phyloP scores from a whole-genome alignment of 2,888 invertebrate species.

The Epirrhoe tristata region DNA sequence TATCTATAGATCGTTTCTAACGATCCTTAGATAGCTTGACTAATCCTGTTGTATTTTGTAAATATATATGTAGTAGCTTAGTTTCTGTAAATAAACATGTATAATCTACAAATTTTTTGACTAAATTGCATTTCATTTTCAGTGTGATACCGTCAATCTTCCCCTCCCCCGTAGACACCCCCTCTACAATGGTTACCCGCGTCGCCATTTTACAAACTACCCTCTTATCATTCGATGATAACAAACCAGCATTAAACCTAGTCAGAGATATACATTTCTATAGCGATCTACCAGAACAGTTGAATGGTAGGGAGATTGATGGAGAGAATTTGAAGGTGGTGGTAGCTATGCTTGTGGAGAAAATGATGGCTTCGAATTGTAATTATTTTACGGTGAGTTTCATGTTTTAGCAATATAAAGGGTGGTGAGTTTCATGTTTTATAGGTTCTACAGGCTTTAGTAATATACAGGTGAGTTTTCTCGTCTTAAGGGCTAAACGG shows the following conservation, averaged over 20 bases:
- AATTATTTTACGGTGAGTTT: constrained; percentile 88
- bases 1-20: no score
- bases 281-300: constrained; percentile 66
- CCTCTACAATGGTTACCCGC: constrained; percentile 61
- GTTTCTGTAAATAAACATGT: no score
- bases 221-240: constrained; percentile 59
- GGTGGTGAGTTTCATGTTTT: no score
- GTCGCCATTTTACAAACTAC: constrained; percentile 61
- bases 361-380: constrained; percentile 86
- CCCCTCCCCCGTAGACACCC: constrained; percentile 58
- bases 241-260: constrained; percentile 58
- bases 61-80: no score
- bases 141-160: constrained; percentile 71
- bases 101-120: no score
- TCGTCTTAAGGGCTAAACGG: no score
- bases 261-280: constrained; percentile 74
- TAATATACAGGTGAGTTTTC: no score
- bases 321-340: constrained; percentile 53
- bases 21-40: no score
- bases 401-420: no score
- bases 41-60: no score
- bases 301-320: constrained; percentile 52
- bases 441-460: no score
- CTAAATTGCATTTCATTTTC: constrained; percentile 34
- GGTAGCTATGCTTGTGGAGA: constrained; percentile 63